Evolutionary conservation across 2,113 vertebrate genomes (phyloP).

Genomic region (Nipponia nippon): DNA sequence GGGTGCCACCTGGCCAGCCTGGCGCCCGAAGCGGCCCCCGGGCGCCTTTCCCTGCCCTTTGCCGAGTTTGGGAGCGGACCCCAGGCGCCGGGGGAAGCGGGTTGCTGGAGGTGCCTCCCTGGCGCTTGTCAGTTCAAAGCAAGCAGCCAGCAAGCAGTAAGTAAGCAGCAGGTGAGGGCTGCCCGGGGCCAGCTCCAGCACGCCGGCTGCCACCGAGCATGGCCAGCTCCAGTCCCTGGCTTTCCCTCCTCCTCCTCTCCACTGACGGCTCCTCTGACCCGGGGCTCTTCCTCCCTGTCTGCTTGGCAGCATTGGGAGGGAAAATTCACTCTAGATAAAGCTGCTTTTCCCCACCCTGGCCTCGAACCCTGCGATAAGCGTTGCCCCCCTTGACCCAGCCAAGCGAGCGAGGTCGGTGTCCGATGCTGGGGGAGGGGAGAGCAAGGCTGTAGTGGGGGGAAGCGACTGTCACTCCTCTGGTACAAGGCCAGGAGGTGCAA

Average conservation of each 20-base stretch:
- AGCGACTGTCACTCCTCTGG: not conserved
- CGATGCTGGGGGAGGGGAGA: not conserved
- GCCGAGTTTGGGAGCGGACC: not conserved
- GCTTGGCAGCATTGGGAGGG: not conserved
- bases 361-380: fast-evolving
- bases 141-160: not conserved
- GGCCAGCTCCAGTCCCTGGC: fast-evolving
- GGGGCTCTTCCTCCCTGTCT: not conserved
- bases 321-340: not conserved
- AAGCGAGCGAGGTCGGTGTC: fast-evolving
- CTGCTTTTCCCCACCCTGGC: not conserved
- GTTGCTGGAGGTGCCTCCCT: not conserved
- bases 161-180: not conserved
- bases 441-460: not conserved
- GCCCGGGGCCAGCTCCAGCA: fast-evolving
- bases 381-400: not conserved
- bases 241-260: not conserved
- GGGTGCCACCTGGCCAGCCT: not conserved
- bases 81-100: not conserved
- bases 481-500: not conserved
- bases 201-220: fast-evolving
- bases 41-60: not conserved
- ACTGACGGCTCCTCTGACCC: not conserved
- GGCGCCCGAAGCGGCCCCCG: not conserved
- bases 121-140: not conserved